A percentile compares a stretch with the other conserved stretches of the same genome.
phyloP scores from a whole-genome alignment of 1,140 invertebrate genomes.

The Piezodorus guildinii region DNA sequence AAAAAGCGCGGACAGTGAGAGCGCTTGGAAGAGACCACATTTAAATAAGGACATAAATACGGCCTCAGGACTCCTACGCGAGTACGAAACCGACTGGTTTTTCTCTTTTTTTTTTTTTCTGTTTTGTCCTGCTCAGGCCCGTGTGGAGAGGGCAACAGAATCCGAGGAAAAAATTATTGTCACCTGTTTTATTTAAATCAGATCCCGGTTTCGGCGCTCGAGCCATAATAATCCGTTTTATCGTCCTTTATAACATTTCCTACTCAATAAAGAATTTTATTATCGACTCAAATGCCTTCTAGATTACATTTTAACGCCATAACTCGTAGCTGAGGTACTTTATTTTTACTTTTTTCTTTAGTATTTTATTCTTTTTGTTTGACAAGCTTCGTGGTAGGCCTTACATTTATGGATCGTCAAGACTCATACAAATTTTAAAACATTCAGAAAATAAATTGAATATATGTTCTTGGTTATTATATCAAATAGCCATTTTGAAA shows the following conservation, averaged over 20 bases:
- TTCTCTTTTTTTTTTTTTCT: too few relatives aligned
- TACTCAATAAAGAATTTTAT: constrained; percentile 16
- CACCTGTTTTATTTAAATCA: constrained; percentile 16
- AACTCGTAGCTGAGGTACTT: not conserved
- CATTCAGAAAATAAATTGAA: too few relatives aligned
- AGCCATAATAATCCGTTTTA: constrained; percentile 10
- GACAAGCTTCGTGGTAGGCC: not conserved
- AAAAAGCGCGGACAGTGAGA: too few relatives aligned
- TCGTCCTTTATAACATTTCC: constrained; percentile 11
- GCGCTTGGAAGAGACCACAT: not conserved
- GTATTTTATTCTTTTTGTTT: not conserved
- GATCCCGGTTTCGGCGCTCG: not conserved
- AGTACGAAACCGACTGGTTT: not conserved
- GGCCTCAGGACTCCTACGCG: constrained; percentile 5
- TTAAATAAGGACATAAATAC: constrained; percentile 6
- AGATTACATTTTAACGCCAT: constrained; percentile 15
- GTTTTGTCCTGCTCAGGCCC: too few relatives aligned
- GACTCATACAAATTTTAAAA: too few relatives aligned
- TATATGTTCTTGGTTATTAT: too few relatives aligned
- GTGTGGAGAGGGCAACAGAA: too few relatives aligned
- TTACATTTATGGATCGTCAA: not conserved
- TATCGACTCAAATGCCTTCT: constrained; percentile 9
- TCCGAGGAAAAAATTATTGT: constrained; percentile 6
- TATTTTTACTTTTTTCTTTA: not conserved
- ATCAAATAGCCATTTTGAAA: too few relatives aligned